Conservation (phyloP, 1,140 invertebrate species). For the Hylaeus anthracinus region DNA sequence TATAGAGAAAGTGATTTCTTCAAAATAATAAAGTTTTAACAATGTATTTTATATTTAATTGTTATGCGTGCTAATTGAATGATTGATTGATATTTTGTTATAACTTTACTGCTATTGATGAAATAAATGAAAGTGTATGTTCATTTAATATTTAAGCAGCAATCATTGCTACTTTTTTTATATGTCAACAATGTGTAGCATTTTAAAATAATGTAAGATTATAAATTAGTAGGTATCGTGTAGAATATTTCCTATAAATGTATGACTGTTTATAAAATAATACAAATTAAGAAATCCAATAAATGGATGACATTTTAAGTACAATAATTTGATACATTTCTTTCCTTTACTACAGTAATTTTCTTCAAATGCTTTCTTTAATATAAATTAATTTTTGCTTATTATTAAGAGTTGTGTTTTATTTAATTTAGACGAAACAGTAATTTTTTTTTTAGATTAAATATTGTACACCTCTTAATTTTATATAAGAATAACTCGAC, state of each 20-base stretch:
- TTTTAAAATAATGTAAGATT: conserved; percentile 3
- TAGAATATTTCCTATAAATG: conserved; percentile 9
- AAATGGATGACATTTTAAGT: background rate
- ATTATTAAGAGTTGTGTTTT: no score
- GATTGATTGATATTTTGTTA: background rate
- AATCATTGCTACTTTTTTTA: background rate
- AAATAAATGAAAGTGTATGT: conserved; percentile 2
- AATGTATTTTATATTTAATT: background rate
- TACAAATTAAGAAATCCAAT: conserved; percentile 4
- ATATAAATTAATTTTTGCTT: background rate
- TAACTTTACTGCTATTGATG: background rate
- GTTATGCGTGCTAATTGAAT: background rate
- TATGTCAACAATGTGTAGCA: background rate
- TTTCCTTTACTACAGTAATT: background rate
- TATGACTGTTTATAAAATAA: conserved; percentile 20
- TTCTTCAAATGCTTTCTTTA: background rate
- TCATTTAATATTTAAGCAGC: background rate
- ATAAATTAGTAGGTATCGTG: background rate
- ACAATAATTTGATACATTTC: background rate
- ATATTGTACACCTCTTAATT: no score
- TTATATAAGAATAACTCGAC: no score
- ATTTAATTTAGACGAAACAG: no score
- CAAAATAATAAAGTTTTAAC: conserved; percentile 27
- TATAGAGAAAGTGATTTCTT: conserved; percentile 81
- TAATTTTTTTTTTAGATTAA: no score